Base-by-base conservation (phyloP, 2,113 vertebrate genomes). In the Heterochromis multidens region DNA sequence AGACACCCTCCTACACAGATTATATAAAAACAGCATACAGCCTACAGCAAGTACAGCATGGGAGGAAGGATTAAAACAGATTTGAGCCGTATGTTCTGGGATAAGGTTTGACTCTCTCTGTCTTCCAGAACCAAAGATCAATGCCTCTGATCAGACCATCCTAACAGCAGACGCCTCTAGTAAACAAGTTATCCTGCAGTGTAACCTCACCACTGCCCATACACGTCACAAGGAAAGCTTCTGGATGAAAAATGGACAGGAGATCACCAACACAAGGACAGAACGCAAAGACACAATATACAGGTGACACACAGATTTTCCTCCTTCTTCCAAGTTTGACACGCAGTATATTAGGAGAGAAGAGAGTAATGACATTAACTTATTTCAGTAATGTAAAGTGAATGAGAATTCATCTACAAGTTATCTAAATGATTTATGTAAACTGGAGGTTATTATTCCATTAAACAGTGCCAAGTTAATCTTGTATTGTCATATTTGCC, bases 81-180 rank as follows among this genome's bases (percentile, higher is more conserved):
- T 40, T 27, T 86, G 79, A 94, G 60, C 85, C 83, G 31, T 62
- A 77, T 74, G 81, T 90, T 87, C 88, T 91, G 91, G 91, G 91
- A 94, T 91, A 88, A 93, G 89, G 77, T 81, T 81, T 91, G 83
- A 93, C 87, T 92, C 49, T 95, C 76, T 94, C 84, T 96, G 84
- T 93, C 80, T 98, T 98, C 91, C 97, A 99, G 98, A 99, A 96
- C 98, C 98, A 88, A 96, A 96, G 92, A 99, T 99, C 95, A 96
- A 96, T 77, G 95, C 97, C 92, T 97, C 97, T 5, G 97, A 97
- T 92, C 97, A 98, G 80, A 95, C 96, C 92, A 94, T 94, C 92
- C 94, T 99, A 88, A 94, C 92, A 21, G 67, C 89, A 12, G 94
- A 95, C 23, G 61, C 81, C 67, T 13, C 91, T 14, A 72, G 49